Evolutionary conservation across 2,888 invertebrate species (phyloP), one percentile per base, ranked within the genome.

Genomic region (Sussaba pulchella): DNA sequence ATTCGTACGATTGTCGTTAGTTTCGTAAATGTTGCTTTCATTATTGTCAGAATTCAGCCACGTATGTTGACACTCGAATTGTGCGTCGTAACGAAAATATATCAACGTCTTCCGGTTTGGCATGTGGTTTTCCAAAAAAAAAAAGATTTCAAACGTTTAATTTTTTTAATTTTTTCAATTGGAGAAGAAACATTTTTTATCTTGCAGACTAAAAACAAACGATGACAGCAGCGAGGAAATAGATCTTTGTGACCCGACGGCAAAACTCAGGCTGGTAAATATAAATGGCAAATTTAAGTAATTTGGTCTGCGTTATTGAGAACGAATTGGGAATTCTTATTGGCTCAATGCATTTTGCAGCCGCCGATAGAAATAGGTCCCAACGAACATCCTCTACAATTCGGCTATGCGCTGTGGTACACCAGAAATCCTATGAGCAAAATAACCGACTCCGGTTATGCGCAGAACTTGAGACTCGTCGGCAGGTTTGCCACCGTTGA

Each of bases 331-430:
- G 14, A 31, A 5, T 26, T 57, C 26, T 31, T 10, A 57, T 17
- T 57, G 14, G 31, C 31, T n/a, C 14, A 31, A 57, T 57, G 31
- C 0, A 9, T 26, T 57, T 57, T 89, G 50, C 86, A 94, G 93
- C 94, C 95, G 80, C 95, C 95, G 12, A 91, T 96, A 87, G 95
- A 95, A 89, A 96, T 97, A 90, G 96, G 95, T 78, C 95, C 96
- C 82, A 95, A 96, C 85, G 98, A 99, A 93, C 98, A 99, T 92
- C 96, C 96, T 92, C 94, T 99, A 88, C 98, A 99, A 92, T 98
- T 97, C 93, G 95, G 96, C 85, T 99, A 99, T 92, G 98, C 98
- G 93, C 94, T 99, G 92, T 99, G 99, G 99, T 98, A 90, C 92
- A 96, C 95, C 91, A 93, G 93, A 87, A 93, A 94, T 91, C 94